Percentiles rank a stretch among this genome's conserved stretches.
These are phyloP conservation scores for Phallusia fumigata DNA, from an alignment of 23 tunicate genomes.

Conservation along the genomic window DNA sequence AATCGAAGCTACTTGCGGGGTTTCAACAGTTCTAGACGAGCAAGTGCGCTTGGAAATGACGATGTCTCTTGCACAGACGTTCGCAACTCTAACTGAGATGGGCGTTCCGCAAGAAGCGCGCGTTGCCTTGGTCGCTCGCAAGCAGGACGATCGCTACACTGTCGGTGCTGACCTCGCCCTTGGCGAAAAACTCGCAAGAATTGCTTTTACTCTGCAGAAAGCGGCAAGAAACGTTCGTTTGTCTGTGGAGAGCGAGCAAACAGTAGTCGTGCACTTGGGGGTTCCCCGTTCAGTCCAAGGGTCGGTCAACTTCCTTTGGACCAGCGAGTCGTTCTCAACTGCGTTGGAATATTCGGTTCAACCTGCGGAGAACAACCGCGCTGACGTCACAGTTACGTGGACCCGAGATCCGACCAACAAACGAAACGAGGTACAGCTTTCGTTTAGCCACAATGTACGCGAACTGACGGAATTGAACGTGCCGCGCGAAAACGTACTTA, in stretches of 20 bases:
- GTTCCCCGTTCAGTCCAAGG: not conserved
- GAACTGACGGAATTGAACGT: not conserved
- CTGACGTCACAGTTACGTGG: not conserved
- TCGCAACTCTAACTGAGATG: not conserved
- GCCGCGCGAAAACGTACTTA: not conserved
- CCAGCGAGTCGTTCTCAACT: not conserved
- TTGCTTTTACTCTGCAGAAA: not conserved
- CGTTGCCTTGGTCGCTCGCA: not conserved
- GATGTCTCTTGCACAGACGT: not conserved
- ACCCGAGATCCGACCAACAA: not conserved
- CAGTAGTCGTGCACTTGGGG: too few species aligned
- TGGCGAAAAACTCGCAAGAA: not conserved
- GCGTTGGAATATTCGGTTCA: conserved; percentile 8
- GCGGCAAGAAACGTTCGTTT: not conserved
- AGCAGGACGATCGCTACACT: not conserved
- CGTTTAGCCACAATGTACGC: not conserved
- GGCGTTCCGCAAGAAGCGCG: conserved; percentile 7
- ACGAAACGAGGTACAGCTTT: not conserved
- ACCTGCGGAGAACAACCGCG: conserved; percentile 2
- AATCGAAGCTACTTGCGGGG: not conserved
- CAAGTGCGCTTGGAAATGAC: not conserved
- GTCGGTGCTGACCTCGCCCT: not conserved
- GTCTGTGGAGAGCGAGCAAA: not conserved
- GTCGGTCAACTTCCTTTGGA: not conserved
- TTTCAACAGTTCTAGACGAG: not conserved